Evolutionary conservation across 2,888 invertebrate genomes (phyloP), one percentile per base, ranked within the genome.

Genomic region (Dasysyrphus tricinctus): DNA sequence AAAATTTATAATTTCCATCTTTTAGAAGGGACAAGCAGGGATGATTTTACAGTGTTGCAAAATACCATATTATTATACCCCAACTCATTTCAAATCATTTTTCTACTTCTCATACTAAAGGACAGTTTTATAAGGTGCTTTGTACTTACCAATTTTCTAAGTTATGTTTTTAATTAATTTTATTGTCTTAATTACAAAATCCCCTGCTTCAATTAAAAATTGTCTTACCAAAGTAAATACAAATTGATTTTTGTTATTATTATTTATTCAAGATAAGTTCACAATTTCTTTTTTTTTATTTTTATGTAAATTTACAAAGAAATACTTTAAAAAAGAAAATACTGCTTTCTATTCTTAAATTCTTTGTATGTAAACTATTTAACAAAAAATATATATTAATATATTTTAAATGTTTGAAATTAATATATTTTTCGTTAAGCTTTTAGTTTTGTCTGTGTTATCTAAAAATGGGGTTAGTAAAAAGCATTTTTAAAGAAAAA

Each of bases 151-250:
- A 24, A 61, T 5, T 14, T 59, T 24, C 3, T 39, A 14, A 24
- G 37, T 39, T 19, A 29, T 24, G 29, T 42, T 39, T 19, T 39
- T 39, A 19, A 11, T 61, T 19, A 61, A 7, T 29, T 42, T 14
- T 9, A 5, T 42, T 24, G 24, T 39, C 5, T 24, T 19, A 16
- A 57, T 32, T 9, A 3, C 19, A 61, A 61, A 61, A 61, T 61
- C 61, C 42, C 61, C 42, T 42, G 61, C 61, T 61, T 61, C 61
- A 61, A 61, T 61, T 42, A 29, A 29, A 42, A 14, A n/a, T 42
- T n/a, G 9, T 42, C n/a, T 39, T 61, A 44, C 42, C n/a, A 61
- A 61, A 42, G 42, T 61, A 42, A 61, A 44, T 61, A 42, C 39
- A 61, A 61, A 29, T 44, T 42, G 24, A 14, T 29, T 24, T 24